Base-by-base conservation (phyloP, 2,888 invertebrate genomes). In the Mesodorylaimus sp. region DNA sequence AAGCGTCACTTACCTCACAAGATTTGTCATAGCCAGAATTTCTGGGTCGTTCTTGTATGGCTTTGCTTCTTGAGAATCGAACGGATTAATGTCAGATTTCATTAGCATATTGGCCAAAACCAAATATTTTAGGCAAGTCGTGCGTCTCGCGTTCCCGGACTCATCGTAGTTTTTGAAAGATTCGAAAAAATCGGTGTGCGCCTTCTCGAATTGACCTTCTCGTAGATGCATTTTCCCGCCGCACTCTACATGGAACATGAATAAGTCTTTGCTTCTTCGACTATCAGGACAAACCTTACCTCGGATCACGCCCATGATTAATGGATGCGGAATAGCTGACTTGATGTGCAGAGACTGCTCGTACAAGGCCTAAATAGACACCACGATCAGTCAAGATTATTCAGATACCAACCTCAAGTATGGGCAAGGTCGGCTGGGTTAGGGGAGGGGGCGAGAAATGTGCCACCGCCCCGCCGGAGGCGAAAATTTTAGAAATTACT, bases 81-180 rank as follows among this genome's bases (percentile, higher is more conserved):
- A 97, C 0, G 97, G 97, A 73, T 97, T 97, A 57, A 97, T 97
- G 36, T 89, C 93, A 2, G 93, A 95, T 68, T 95, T 93, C 91
- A 95, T 97, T 75, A 72, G 83, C 97, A 97, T 97, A 70, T 93
- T 97, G 21, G 97, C 95, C 63, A 97, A 71, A 37, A 97, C 95
- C 58, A 97, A 76, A 70, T 97, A 97, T 71, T 97, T 97, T 50
- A 97, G 75, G 67, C 95, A 97, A 0, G 91, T 91, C 28, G 93
- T 95, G 54, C 97, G 76, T 54, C 70, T 69, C 19, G 89, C 88
- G 61, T 88, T 89, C 36, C 97, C 97, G 16, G 91, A 91, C 71
- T 97, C 97, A 73, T 97, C 97, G 66, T 97, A 97, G 68, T 95
- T 97, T 72, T 95, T 93, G 68, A 95, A 95, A 2, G 95, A 93